Evolutionary conservation across 1,140 invertebrate species (phyloP).

Genomic region (Dinoponera quadriceps): DNA sequence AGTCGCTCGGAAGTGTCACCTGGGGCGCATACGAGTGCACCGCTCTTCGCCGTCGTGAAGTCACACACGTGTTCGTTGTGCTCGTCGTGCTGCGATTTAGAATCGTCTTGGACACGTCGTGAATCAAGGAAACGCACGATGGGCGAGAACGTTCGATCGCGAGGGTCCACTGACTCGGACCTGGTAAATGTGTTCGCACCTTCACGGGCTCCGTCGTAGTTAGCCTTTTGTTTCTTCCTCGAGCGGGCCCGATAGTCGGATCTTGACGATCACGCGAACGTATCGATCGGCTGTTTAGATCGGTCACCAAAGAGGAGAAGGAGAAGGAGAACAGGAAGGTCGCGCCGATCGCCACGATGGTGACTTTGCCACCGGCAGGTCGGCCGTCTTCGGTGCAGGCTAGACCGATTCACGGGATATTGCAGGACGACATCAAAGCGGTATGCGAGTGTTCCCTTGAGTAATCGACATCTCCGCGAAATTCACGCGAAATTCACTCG

Average conservation of each 20-base stretch:
- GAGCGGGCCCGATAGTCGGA: slow-evolving; percentile 24
- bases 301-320: slow-evolving; percentile 94
- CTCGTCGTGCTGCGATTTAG: background rate
- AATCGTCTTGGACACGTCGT: background rate
- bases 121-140: background rate
- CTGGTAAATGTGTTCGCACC: slow-evolving; percentile 53
- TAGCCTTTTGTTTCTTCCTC: slow-evolving; percentile 63
- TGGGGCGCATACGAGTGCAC: background rate
- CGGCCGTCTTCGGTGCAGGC: slow-evolving; percentile 83
- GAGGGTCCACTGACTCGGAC: background rate
- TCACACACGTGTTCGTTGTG: slow-evolving; percentile 14
- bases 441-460: slow-evolving; percentile 66
- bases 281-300: slow-evolving; percentile 83
- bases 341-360: slow-evolving; percentile 78
- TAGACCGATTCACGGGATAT: slow-evolving; percentile 80
- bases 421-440: slow-evolving; percentile 82
- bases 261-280: slow-evolving; percentile 7
- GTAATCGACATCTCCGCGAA: background rate
- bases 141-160: background rate
- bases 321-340: slow-evolving; percentile 93
- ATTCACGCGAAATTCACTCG: too few relatives aligned
- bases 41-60: background rate
- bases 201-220: slow-evolving; percentile 74
- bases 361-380: slow-evolving; percentile 80
- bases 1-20: background rate